Conservation (phyloP, 2,113 vertebrate genomes). For the Perca schrenkii region DNA sequence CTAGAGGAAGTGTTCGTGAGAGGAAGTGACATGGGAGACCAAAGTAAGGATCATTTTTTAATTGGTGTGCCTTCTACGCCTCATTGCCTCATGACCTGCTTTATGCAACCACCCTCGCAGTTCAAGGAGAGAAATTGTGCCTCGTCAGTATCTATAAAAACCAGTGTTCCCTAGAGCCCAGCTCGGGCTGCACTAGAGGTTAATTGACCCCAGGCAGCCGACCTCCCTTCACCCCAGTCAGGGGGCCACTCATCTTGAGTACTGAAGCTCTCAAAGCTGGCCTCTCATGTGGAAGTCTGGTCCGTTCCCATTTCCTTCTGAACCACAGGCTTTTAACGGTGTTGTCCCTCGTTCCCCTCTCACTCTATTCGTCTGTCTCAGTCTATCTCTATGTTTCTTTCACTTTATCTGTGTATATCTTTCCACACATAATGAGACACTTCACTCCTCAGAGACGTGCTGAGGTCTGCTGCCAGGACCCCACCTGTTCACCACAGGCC, state of each 20-base stretch:
- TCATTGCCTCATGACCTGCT: slow-evolving; percentile 64
- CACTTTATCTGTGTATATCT: neutral
- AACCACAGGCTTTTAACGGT: slow-evolving; percentile 25
- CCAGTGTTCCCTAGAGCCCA: slow-evolving; percentile 55
- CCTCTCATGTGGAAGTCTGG: slow-evolving; percentile 36
- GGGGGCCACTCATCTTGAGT: slow-evolving; percentile 17
- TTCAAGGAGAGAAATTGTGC: slow-evolving; percentile 48
- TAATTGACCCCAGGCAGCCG: slow-evolving; percentile 70
- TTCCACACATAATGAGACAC: slow-evolving; percentile 30
- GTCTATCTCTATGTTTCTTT: neutral
- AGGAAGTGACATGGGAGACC: slow-evolving; percentile 34
- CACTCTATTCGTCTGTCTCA: slow-evolving; percentile 5
- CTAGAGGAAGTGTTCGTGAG: slow-evolving; percentile 26
- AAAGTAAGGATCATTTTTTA: slow-evolving; percentile 37
- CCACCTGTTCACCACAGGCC: slow-evolving; percentile 57
- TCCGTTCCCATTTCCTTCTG: slow-evolving; percentile 38
- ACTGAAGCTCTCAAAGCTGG: slow-evolving; percentile 38
- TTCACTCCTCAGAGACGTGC: slow-evolving; percentile 17
- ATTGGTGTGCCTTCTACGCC: slow-evolving; percentile 46
- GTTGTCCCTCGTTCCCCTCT: neutral
- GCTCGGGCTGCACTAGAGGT: slow-evolving; percentile 52
- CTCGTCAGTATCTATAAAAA: slow-evolving; percentile 72
- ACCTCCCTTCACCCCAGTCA: slow-evolving; percentile 49
- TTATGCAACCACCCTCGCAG: slow-evolving; percentile 52
- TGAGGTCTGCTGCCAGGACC: slow-evolving; percentile 45